A percentile compares a stretch with the other conserved stretches of the same genome.
Conservation (phyloP, 2,888 invertebrate species). For the Trachelus iudaicus region DNA sequence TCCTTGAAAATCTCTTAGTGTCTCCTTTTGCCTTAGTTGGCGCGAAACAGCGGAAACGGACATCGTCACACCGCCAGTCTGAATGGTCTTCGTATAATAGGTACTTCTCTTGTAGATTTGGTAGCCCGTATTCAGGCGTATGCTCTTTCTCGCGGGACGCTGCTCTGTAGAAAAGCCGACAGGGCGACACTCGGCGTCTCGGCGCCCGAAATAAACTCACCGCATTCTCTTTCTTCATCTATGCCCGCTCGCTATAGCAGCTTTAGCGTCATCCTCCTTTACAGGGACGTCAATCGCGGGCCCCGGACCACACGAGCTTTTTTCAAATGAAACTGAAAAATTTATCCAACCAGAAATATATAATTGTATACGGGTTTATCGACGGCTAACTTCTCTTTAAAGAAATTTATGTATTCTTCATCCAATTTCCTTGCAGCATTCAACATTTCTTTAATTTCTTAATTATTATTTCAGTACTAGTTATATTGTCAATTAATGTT, state of each 20-base stretch:
- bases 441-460: not conserved
- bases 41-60: not conserved
- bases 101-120: not conserved
- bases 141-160: constrained; percentile 1
- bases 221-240: constrained; percentile 42
- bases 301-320: not conserved
- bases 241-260: constrained; percentile 13
- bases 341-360: not conserved
- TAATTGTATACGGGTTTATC: not conserved
- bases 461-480: not conserved
- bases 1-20: not conserved
- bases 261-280: constrained; percentile 25
- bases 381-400: too few relatives aligned
- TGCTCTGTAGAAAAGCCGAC: constrained; percentile 24
- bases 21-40: not conserved
- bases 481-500: not conserved
- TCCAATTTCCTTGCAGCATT: not conserved
- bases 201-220: constrained; percentile 58
- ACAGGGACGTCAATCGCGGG: constrained; percentile 7
- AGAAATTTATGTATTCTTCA: too few relatives aligned
- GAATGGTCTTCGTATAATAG: not conserved
- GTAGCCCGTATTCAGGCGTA: not conserved
- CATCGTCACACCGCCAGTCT: not conserved
- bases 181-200: constrained; percentile 45
- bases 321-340: not conserved